These are phyloP conservation scores for Pediacus dermestoides DNA, from an alignment of 2,888 invertebrate species.

Conservation along the genomic window DNA sequence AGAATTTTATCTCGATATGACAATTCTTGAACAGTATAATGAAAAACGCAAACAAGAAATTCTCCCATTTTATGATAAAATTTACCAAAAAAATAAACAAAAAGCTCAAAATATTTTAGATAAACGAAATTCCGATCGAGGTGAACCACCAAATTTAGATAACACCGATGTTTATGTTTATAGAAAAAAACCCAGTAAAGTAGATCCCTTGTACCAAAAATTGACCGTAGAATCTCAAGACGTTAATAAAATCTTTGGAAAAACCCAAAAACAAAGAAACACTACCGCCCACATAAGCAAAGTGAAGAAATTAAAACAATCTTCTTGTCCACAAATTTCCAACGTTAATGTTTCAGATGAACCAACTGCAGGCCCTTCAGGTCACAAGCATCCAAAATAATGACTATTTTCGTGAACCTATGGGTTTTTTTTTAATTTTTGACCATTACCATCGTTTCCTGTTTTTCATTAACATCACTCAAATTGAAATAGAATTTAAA, in stretches of 20 bases:
- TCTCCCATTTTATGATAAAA: too few species aligned
- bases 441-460: not conserved
- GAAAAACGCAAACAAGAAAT: too few species aligned
- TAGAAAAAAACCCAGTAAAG: not conserved
- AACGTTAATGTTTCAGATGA: constrained; percentile 1
- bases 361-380: not conserved
- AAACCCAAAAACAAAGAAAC: not conserved
- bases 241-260: not conserved
- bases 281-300: not conserved
- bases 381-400: constrained; percentile 1
- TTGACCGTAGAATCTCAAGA: not conserved
- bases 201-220: not conserved
- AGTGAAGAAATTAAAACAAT: not conserved
- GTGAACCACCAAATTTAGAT: too few species aligned
- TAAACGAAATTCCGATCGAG: too few species aligned
- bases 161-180: too few species aligned
- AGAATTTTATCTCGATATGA: too few species aligned
- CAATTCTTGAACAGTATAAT: too few species aligned
- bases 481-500: not conserved
- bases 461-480: not conserved
- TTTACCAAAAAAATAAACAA: too few species aligned
- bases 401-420: not conserved
- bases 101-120: too few species aligned
- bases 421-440: not conserved
- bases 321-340: not conserved